A percentile compares a stretch with the other conserved stretches of the same genome.
Conservation (phyloP, 2,888 invertebrate genomes). For the Ferdinandea cuprea region DNA sequence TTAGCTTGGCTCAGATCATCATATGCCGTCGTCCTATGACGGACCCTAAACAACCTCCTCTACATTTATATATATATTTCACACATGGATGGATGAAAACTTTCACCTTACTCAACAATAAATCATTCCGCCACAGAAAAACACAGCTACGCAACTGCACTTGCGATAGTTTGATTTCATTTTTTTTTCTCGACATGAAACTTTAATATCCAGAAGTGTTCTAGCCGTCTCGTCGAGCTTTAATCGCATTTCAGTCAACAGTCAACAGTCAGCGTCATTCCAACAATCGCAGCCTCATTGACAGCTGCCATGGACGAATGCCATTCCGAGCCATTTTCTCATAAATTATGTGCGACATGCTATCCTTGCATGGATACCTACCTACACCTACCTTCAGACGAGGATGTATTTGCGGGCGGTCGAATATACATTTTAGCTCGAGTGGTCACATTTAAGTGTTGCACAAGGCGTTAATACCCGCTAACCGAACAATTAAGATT, state of each 20-base stretch:
- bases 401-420: background rate
- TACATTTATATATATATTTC: no score
- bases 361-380: background rate
- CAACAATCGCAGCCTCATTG: constrained; percentile 21
- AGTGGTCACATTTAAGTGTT: constrained; percentile 43
- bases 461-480: constrained; percentile 66
- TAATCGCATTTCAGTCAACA: constrained; percentile 38
- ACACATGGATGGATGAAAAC: background rate
- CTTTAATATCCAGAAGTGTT: constrained; percentile 1
- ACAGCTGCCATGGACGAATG: constrained; percentile 13
- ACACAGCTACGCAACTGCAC: constrained; percentile 12
- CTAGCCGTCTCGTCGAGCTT: constrained; percentile 9
- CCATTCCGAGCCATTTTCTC: constrained; percentile 25
- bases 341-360: constrained; percentile 49
- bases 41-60: no score
- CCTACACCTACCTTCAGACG: background rate
- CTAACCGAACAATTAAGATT: constrained; percentile 69
- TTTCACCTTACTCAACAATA: constrained; percentile 15
- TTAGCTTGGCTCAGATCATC: no score
- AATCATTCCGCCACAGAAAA: constrained; percentile 25
- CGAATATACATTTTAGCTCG: background rate
- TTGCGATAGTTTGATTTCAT: constrained; percentile 25
- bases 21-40: no score
- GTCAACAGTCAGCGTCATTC: no score
- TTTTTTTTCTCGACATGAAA: constrained; percentile 31